Evolutionary conservation across 2,113 vertebrate genomes (phyloP), one percentile per base, ranked within the genome.

Genomic region (Gymnobelideus leadbeateri): DNA sequence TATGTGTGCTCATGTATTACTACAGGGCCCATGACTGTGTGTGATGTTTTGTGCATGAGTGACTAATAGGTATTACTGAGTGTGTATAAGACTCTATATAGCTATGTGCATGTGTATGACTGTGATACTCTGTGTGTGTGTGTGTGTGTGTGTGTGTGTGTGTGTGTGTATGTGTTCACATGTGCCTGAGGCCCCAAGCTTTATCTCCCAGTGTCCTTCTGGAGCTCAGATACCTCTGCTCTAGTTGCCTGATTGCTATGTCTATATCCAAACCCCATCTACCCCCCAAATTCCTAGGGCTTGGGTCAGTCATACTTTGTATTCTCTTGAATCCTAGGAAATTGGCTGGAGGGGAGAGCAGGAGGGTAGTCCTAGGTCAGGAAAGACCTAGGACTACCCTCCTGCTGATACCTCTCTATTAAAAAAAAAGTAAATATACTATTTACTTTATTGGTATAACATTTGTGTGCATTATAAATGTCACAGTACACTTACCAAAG

Each of bases 241-340:
- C 68, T 94, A 94, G 47, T 50, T 12, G 92, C 19, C 12, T 61
- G 89, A 43, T 51, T 46, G 50, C 90, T 91, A 0, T 94, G 54
- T 96, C 84, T 91, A 43, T 2, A 53, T 95, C 91, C 52, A 89
- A 92, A 37, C 8, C 2, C 43, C 90, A 91, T 8, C 31, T 9
- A 37, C 19, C 51, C 11, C 3, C 43, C 68, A 92, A 46, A 84
- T 47, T 2, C 77, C 43, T 51, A 92, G 51, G 52, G 51, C 16
- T 53, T 84, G 7, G 26, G 68, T 91, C 8, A 57, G 89, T 4
- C 31, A 43, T 84, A 16, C n/a, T 84, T 51, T 77, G 24, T 57
- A 94, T 94, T 77, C 77, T 94, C 95, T 53, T 93, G 90, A 51
- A 93, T 1, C 28, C 51, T 46, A 31, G 23, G 3, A 10, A 93